Conservation (phyloP, 2,888 invertebrate species). For the Peribatodes rhomboidaria region DNA sequence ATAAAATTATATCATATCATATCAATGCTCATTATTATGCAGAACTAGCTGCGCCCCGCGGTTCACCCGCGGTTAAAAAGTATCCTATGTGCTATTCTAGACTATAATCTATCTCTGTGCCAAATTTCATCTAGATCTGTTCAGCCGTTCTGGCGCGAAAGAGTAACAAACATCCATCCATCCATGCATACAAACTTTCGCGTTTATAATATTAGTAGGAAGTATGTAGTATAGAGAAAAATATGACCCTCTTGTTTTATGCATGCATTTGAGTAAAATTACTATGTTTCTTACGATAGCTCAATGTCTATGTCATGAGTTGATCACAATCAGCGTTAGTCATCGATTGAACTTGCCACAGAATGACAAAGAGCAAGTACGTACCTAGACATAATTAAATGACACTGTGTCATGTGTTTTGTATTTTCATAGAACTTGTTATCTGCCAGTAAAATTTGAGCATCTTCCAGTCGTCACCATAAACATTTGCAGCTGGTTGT, state of each 20-base stretch:
- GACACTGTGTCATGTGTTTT: slow-evolving; percentile 20
- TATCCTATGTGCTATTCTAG: no score
- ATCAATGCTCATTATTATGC: no score
- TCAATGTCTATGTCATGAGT: slow-evolving; percentile 27
- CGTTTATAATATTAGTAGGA: no score
- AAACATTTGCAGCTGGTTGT: slow-evolving; percentile 10
- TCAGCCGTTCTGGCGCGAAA: no score
- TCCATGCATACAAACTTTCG: no score
- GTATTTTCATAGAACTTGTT: slow-evolving; percentile 4
- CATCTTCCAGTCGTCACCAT: background rate
- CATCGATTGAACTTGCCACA: slow-evolving; percentile 29
- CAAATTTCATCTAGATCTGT: no score
- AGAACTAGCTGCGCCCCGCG: no score
- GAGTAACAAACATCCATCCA: no score
- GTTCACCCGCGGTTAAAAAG: no score
- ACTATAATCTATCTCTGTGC: no score
- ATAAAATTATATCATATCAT: no score
- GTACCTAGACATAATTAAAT: slow-evolving; percentile 5
- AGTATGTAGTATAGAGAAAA: no score
- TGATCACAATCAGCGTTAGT: slow-evolving; percentile 26
- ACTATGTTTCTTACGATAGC: slow-evolving; percentile 10
- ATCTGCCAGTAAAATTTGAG: slow-evolving; percentile 2
- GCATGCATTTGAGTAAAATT: background rate
- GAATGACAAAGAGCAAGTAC: slow-evolving; percentile 33
- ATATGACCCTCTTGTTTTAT: background rate